Conservation (phyloP, 2,797 vertebrate species). For the Gastrophryne carolinensis region DNA sequence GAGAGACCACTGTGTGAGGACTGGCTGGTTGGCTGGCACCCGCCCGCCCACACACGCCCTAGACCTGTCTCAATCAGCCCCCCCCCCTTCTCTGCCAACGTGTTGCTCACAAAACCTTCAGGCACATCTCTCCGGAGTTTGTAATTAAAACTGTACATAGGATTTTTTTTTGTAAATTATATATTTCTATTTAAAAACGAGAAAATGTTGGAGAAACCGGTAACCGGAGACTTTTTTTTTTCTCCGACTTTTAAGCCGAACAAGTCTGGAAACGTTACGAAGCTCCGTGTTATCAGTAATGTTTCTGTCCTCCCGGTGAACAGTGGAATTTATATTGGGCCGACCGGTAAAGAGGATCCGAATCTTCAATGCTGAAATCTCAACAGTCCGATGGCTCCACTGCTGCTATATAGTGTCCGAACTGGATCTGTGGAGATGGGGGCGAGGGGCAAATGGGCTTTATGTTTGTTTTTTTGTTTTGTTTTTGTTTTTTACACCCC, state of each 20-base stretch:
- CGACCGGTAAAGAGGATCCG: no score
- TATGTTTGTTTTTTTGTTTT: background rate
- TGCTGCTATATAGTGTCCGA: constrained; percentile 28
- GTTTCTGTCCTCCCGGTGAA: background rate
- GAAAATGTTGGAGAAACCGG: background rate
- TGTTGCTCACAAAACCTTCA: constrained; percentile 50
- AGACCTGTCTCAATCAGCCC: no score
- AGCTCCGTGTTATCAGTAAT: constrained; percentile 23
- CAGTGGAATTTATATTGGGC: constrained; percentile 15
- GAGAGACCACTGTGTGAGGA: constrained; percentile 88
- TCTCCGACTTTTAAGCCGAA: constrained; percentile 30
- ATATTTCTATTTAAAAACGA: constrained; percentile 88
- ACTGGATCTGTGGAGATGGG: constrained; percentile 6
- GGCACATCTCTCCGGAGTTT: constrained; percentile 62
- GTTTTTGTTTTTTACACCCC: no score
- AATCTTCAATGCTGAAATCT: background rate
- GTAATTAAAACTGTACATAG: constrained; percentile 91
- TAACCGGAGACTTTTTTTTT: background rate
- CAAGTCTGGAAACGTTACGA: no score
- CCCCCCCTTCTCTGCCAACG: constrained; percentile 45
- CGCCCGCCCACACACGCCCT: background rate
- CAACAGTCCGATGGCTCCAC: background rate
- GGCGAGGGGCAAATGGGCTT: background rate
- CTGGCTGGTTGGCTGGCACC: background rate
- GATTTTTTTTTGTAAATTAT: constrained; percentile 80